Conservation (phyloP, 2,113 vertebrate genomes). For the Saimiri boliviensis region DNA sequence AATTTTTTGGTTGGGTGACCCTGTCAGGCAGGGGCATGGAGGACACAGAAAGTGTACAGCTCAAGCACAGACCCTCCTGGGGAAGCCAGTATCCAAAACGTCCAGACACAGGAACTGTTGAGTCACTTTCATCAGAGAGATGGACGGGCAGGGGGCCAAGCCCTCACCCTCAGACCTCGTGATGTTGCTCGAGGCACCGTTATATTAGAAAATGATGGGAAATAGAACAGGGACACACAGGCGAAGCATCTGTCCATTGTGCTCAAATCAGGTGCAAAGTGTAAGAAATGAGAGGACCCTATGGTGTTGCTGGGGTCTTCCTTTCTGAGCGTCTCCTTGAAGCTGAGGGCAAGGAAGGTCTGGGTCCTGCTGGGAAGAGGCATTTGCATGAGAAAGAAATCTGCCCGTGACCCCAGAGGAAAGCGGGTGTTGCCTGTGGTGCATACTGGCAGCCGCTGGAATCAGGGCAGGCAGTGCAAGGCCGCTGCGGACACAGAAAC, state of each 20-base stretch:
- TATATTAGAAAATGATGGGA: neutral
- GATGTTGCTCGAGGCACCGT: neutral
- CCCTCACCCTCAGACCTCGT: neutral
- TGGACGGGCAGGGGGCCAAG: neutral
- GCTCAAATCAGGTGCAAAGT: neutral
- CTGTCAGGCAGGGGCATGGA: neutral
- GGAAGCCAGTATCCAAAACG: neutral
- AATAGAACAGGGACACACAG: rapidly evolving
- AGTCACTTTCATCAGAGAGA: neutral
- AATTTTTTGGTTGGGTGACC: rapidly evolving
- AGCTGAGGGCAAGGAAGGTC: neutral
- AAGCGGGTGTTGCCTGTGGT: neutral
- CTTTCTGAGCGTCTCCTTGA: neutral
- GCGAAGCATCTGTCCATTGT: neutral
- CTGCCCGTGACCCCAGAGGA: rapidly evolving
- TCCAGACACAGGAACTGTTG: neutral
- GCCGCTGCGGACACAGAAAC: neutral
- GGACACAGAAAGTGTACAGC: rapidly evolving
- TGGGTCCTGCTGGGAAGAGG: neutral
- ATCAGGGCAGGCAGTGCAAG: neutral
- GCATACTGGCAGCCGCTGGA: rapidly evolving
- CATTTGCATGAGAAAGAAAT: rapidly evolving
- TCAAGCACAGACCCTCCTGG: too few species aligned
- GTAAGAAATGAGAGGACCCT: neutral
- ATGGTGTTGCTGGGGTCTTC: neutral